These are phyloP conservation scores for Nycticebus coucang DNA, from an alignment of 2,113 vertebrate genomes.

Conservation along the genomic window DNA sequence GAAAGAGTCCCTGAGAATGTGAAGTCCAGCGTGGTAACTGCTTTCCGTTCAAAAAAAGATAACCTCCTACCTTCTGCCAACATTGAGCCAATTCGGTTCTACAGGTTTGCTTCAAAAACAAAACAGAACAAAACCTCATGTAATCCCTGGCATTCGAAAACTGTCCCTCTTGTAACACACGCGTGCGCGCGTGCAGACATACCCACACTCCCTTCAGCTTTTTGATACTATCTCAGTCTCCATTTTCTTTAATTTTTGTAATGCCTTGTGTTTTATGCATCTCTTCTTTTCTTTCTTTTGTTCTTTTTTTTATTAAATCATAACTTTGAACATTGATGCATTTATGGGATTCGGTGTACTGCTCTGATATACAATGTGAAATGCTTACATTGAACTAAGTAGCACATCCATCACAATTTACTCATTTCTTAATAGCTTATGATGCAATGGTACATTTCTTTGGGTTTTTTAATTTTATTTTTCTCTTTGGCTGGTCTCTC, in stretches of 20 bases:
- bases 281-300: neutral
- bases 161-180: conserved; percentile 19
- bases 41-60: neutral
- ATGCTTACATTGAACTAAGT: too few relatives aligned
- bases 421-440: too few relatives aligned
- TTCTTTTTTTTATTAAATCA: too few relatives aligned
- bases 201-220: neutral
- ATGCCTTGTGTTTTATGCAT: neutral
- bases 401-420: too few relatives aligned
- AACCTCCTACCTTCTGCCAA: neutral
- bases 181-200: too few relatives aligned
- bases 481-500: neutral
- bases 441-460: too few relatives aligned
- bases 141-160: neutral
- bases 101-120: conserved; percentile 58
- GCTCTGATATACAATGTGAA: too few relatives aligned
- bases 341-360: too few relatives aligned
- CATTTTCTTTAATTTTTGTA: neutral
- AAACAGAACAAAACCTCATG: neutral
- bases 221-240: conserved; percentile 24
- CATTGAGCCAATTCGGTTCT: conserved; percentile 60
- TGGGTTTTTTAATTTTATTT: neutral
- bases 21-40: neutral
- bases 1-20: neutral
- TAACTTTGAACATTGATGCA: too few relatives aligned